Evolutionary conservation across 2,888 invertebrate species (phyloP).

Genomic region (Fragum fragum): DNA sequence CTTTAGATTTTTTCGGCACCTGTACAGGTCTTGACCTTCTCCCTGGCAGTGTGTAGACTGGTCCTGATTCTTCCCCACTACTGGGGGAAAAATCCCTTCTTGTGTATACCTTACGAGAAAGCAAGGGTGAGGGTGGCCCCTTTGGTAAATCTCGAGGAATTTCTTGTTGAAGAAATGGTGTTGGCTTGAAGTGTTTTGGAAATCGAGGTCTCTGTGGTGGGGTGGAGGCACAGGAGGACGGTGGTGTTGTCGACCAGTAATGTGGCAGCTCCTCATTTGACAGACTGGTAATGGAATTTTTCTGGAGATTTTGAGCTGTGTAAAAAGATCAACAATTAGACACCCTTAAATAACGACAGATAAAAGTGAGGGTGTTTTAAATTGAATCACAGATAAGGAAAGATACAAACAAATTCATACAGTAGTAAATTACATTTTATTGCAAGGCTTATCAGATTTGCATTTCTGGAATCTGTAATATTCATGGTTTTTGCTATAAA

Average conservation of each 20-base stretch:
- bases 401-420: conserved; percentile 12
- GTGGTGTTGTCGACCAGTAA: conserved; percentile 46
- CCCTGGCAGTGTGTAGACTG: conserved; percentile 17
- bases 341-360: conserved; percentile 1
- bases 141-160: conserved; percentile 32
- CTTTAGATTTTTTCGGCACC: conserved; percentile 69
- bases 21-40: conserved; percentile 7
- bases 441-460: conserved; percentile 22
- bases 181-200: conserved; percentile 62
- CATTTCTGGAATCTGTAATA: conserved; percentile 24
- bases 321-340: conserved; percentile 4
- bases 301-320: conserved; percentile 32
- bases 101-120: background rate
- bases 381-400: conserved; percentile 1
- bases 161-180: conserved; percentile 53
- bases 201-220: conserved; percentile 63
- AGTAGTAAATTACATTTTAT: conserved; percentile 12
- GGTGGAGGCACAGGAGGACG: conserved; percentile 61
- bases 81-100: conserved; percentile 52
- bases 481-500: too few species aligned
- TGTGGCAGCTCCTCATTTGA: conserved; percentile 42
- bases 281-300: conserved; percentile 29
- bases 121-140: background rate
- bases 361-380: conserved; percentile 23
- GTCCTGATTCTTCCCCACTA: conserved; percentile 48